Conservation (phyloP, 2,113 vertebrate genomes). For the Peromyscus californicus region DNA sequence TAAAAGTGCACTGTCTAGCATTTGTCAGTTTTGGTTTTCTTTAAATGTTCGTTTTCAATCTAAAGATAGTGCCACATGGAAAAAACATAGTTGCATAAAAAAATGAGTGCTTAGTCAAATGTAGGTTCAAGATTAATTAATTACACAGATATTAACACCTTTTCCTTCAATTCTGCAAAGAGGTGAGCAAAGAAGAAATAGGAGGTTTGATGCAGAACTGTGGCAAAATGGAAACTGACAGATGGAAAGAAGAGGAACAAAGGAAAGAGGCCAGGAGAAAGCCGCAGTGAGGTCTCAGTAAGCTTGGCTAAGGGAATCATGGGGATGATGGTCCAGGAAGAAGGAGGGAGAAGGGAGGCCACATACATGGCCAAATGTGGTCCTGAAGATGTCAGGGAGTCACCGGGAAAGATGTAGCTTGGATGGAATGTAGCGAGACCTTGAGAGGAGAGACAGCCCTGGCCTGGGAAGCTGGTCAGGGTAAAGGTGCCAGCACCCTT, state of each 20-base stretch:
- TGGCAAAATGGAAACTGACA: background rate
- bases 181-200: background rate
- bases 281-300: background rate
- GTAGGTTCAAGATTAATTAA: conserved; percentile 42
- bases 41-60: conserved; percentile 43
- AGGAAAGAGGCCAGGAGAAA: background rate
- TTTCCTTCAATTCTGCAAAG: background rate
- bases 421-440: background rate
- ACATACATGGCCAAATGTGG: background rate
- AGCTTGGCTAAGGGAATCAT: fast-evolving
- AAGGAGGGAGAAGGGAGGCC: background rate
- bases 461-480: background rate
- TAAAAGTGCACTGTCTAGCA: background rate
- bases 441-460: background rate
- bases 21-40: conserved; percentile 34
- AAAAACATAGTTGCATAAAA: background rate
- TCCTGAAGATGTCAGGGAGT: background rate
- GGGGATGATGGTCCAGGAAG: background rate
- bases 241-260: background rate
- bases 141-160: conserved; percentile 26
- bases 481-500: fast-evolving
- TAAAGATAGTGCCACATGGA: conserved; percentile 38
- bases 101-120: conserved; percentile 49
- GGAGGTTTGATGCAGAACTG: background rate
- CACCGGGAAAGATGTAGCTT: background rate